phyloP scores from a whole-genome alignment of 2,888 invertebrate species.

The Acanthococcus lagerstroemiae region DNA sequence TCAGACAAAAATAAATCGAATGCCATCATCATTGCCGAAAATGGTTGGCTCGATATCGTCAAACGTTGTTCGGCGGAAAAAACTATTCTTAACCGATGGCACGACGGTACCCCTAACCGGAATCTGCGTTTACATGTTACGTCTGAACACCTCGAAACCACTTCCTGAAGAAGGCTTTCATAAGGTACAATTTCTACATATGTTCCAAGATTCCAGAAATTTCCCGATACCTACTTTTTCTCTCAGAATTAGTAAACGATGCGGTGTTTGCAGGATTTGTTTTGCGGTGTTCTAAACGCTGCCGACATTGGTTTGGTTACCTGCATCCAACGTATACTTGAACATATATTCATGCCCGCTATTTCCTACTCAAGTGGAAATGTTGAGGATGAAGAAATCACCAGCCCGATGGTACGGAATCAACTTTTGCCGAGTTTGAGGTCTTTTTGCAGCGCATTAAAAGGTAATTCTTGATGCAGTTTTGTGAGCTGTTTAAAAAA shows the following conservation, averaged over 20 bases:
- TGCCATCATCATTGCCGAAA: conserved; percentile 12
- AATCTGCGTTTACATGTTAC: conserved; percentile 73
- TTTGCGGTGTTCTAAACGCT: conserved; percentile 69
- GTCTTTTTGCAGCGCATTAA: conserved; percentile 83
- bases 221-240: not conserved
- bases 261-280: conserved; percentile 38
- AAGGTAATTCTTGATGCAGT: conserved; percentile 44
- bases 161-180: conserved; percentile 88
- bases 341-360: conserved; percentile 83
- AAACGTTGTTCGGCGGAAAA: conserved; percentile 50
- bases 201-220: too few species aligned
- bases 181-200: too few species aligned
- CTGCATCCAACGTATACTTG: conserved; percentile 76
- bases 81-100: conserved; percentile 73
- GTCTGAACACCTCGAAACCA: conserved; percentile 69
- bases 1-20: not conserved
- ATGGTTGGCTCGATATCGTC: conserved; percentile 13
- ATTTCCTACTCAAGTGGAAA: conserved; percentile 54
- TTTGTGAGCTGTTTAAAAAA: too few species aligned
- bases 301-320: conserved; percentile 70
- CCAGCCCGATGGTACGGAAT: conserved; percentile 70
- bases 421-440: conserved; percentile 70
- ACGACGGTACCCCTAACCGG: conserved; percentile 72
- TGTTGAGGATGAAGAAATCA: conserved; percentile 62
- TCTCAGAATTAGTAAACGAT: not conserved